Evolutionary conservation across 2,113 vertebrate species (phyloP).

Genomic region (Semicossyphus pulcher): DNA sequence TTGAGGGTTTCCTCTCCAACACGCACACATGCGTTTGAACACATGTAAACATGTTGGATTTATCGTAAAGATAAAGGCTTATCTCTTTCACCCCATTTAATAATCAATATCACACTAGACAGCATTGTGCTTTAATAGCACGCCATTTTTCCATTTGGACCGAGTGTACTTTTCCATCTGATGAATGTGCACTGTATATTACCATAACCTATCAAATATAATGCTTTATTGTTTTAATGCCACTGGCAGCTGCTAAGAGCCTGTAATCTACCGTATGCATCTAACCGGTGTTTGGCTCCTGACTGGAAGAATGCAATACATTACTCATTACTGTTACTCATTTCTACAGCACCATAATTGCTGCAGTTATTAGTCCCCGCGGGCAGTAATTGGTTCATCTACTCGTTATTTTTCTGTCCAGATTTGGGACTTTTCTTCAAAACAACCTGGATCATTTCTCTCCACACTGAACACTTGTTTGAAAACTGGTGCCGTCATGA

Average conservation of each 20-base stretch:
- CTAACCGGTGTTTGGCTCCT: conserved; percentile 36
- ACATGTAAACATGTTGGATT: background rate
- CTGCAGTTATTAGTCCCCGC: conserved; percentile 53
- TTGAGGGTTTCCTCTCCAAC: conserved; percentile 51
- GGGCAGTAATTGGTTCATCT: conserved; percentile 54
- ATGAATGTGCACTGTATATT: conserved; percentile 55
- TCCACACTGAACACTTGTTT: background rate
- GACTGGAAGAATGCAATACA: conserved; percentile 64
- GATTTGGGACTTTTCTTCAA: conserved; percentile 23
- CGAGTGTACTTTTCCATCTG: conserved; percentile 54
- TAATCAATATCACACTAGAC: conserved; percentile 58
- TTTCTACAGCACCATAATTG: conserved; percentile 57
- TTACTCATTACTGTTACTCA: conserved; percentile 70
- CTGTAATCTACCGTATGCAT: conserved; percentile 66
- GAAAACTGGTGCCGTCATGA: conserved; percentile 6
- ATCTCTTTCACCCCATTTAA: conserved; percentile 58
- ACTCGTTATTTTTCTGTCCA: conserved; percentile 52
- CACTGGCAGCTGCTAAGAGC: conserved; percentile 64
- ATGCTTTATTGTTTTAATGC: conserved; percentile 65
- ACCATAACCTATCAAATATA: conserved; percentile 57
- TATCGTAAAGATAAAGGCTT: conserved; percentile 31
- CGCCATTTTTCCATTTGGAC: conserved; percentile 60
- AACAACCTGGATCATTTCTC: background rate
- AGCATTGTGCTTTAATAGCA: conserved; percentile 50
- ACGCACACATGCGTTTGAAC: background rate